Evolutionary conservation across 2,113 vertebrate species (phyloP).

Genomic region (Hoplias malabaricus): DNA sequence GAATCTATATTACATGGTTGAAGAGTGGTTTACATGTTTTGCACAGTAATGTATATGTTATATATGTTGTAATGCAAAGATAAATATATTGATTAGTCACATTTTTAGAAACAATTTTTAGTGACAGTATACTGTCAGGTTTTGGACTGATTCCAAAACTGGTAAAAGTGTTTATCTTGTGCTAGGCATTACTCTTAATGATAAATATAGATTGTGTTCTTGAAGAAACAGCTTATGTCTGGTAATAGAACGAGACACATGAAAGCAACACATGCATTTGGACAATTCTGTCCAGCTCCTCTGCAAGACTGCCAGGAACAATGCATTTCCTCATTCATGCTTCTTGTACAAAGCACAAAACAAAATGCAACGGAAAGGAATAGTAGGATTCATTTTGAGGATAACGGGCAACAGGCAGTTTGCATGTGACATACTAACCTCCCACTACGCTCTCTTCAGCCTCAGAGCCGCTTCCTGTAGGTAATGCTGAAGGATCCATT

Average conservation of each 20-base stretch:
- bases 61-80: background rate
- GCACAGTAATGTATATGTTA: no score
- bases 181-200: background rate
- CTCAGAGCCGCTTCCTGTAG: constrained; percentile 47
- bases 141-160: background rate
- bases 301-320: background rate
- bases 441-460: constrained; percentile 38
- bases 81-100: background rate
- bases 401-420: constrained; percentile 18
- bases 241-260: background rate
- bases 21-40: no score
- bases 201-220: constrained; percentile 11
- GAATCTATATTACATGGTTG: no score
- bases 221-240: constrained; percentile 14
- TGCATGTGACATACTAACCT: constrained; percentile 57
- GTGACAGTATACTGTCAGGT: background rate
- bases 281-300: background rate
- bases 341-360: background rate
- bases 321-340: constrained; percentile 16
- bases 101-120: background rate
- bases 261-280: constrained; percentile 1
- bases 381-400: background rate
- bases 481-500: constrained; percentile 63
- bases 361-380: constrained; percentile 23
- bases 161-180: background rate